phyloP scores from a whole-genome alignment of 2,888 invertebrate species.

The Philonicus albiceps region DNA sequence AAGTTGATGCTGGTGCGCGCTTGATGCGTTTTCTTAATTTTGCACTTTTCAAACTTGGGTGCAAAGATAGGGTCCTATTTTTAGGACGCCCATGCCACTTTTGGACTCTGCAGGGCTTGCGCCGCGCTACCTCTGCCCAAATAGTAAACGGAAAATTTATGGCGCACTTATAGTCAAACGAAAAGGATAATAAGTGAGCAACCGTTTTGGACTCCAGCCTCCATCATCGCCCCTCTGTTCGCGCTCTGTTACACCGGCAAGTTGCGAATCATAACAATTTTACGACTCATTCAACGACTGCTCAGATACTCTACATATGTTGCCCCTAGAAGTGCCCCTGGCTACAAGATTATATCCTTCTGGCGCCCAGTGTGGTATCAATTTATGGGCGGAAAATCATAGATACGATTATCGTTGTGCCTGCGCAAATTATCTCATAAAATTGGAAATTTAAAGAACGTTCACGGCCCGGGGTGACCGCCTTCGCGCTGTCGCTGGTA shows the following conservation, averaged over 20 bases:
- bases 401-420: conserved; percentile 2
- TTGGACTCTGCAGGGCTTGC: neutral
- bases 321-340: neutral
- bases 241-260: neutral
- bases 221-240: neutral
- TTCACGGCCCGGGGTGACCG: neutral
- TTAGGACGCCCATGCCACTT: neutral
- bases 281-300: neutral
- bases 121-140: neutral
- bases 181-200: neutral
- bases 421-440: neutral
- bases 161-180: neutral
- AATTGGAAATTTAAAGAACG: neutral
- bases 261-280: neutral
- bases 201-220: neutral
- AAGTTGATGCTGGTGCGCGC: conserved; percentile 5
- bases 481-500: neutral
- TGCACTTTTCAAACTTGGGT: neutral
- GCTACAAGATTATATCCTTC: neutral
- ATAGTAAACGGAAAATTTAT: conserved; percentile 11
- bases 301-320: neutral
- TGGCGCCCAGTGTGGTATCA: neutral
- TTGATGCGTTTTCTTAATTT: conserved; percentile 10
- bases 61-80: conserved; percentile 3
- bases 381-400: neutral